A percentile compares a stretch with the other conserved stretches of the same genome.
These are phyloP conservation scores for Trachelus tabidus DNA, from an alignment of 2,888 invertebrate species.

Conservation along the genomic window DNA sequence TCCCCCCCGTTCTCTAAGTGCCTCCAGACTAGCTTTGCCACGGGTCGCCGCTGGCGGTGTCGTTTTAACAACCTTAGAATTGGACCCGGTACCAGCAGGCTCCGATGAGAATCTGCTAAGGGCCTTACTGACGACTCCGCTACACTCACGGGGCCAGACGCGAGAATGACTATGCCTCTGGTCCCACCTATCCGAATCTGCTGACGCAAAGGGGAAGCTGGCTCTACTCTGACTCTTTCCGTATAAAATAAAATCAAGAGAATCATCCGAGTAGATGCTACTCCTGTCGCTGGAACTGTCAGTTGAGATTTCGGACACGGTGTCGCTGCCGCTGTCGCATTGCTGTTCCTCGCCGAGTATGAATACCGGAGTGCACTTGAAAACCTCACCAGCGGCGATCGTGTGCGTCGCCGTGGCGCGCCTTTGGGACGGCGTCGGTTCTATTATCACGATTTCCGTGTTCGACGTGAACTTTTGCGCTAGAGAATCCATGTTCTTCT, in stretches of 20 bases:
- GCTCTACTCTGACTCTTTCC: conserved; percentile 59
- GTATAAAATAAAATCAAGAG: conserved; percentile 64
- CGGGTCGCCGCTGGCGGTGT: conserved; percentile 32
- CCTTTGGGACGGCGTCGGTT: conserved; percentile 43
- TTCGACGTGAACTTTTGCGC: conserved; percentile 62
- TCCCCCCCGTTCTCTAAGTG: conserved; percentile 64
- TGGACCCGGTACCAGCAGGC: conserved; percentile 24
- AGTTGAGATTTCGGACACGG: conserved; percentile 68
- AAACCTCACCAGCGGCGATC: conserved; percentile 64
- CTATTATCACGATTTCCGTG: conserved; percentile 58
- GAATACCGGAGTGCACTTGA: conserved; percentile 65
- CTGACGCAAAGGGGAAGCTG: conserved; percentile 58
- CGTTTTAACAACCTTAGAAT: conserved; percentile 1
- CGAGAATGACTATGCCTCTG: conserved; percentile 40
- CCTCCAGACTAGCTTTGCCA: conserved; percentile 60
- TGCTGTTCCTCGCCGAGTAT: conserved; percentile 64
- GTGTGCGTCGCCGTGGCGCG: conserved; percentile 64
- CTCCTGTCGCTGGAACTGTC: conserved; percentile 68
- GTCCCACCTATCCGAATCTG: conserved; percentile 57
- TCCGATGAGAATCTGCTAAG: conserved; percentile 63
- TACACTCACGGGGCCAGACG: conserved; percentile 65
- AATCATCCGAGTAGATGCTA: conserved; percentile 68
- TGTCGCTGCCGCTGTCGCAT: conserved; percentile 67
- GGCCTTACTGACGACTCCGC: conserved; percentile 66
- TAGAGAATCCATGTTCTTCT: conserved; percentile 64